Percentiles rank a stretch among this genome's conserved stretches.
Evolutionary conservation across 2,888 invertebrate genomes (phyloP).

Genomic region (Hanleya hanleyi): DNA sequence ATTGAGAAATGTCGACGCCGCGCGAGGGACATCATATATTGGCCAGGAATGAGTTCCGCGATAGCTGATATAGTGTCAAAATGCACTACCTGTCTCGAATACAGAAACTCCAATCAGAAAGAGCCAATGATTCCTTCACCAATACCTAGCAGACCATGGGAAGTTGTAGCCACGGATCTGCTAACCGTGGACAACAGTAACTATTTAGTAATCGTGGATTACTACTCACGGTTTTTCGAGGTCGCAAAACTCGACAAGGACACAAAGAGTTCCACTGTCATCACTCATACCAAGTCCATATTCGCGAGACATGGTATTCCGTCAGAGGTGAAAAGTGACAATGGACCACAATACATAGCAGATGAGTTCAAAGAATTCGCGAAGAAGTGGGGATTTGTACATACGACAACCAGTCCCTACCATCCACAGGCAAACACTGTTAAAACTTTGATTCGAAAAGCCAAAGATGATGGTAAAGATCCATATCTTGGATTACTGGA

Average conservation of each 20-base stretch:
- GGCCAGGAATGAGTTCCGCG: constrained; percentile 35
- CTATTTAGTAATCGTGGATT: constrained; percentile 37
- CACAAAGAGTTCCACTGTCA: constrained; percentile 19
- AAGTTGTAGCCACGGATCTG: constrained; percentile 31
- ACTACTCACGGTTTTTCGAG: constrained; percentile 36
- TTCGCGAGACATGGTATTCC: constrained; percentile 36
- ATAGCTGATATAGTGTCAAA: constrained; percentile 31
- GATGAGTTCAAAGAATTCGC: constrained; percentile 14
- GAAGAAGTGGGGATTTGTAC: constrained; percentile 17
- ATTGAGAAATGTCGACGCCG: constrained; percentile 29
- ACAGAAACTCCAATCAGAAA: constrained; percentile 19
- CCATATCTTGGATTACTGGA: constrained; percentile 12
- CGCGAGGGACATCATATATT: constrained; percentile 38
- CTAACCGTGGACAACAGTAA: constrained; percentile 21
- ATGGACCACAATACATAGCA: constrained; percentile 30
- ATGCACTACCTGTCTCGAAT: constrained; percentile 27
- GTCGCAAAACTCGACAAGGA: constrained; percentile 21
- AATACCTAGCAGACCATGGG: constrained; percentile 31
- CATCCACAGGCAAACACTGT: constrained; percentile 16
- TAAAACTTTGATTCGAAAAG: constrained; percentile 12
- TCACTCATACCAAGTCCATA: constrained; percentile 29
- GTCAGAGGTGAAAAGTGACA: constrained; percentile 23
- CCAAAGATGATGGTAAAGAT: background rate
- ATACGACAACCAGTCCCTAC: constrained; percentile 20
- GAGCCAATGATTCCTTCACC: constrained; percentile 25